These are phyloP conservation scores for Aegotheles bennettii DNA, from an alignment of 2,113 vertebrate genomes.

Conservation along the genomic window DNA sequence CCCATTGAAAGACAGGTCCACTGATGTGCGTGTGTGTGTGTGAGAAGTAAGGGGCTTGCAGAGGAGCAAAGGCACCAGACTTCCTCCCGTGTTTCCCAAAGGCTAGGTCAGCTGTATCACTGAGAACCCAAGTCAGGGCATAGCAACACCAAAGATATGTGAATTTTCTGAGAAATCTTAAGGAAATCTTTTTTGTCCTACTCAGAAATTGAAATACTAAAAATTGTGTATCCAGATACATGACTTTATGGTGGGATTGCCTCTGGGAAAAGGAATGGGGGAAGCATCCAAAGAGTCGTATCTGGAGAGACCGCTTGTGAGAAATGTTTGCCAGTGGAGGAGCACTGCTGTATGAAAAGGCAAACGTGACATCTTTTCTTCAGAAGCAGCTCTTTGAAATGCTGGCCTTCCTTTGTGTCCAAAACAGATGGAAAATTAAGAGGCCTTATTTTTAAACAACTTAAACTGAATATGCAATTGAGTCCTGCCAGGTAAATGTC, in stretches of 20 bases:
- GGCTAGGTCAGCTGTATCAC: neutral
- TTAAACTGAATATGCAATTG: neutral
- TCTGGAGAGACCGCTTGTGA: neutral
- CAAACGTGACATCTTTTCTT: neutral
- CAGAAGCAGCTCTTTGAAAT: neutral
- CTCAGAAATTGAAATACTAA: neutral
- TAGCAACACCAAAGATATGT: neutral
- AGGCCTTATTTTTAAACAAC: neutral
- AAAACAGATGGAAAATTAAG: neutral
- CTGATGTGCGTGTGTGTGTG: neutral
- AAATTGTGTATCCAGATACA: neutral
- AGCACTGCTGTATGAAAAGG: neutral
- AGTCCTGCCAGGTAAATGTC: neutral
- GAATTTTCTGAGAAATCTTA: neutral
- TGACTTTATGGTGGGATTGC: neutral
- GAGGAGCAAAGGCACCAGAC: neutral
- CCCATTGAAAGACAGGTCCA: neutral
- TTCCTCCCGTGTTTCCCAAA: neutral
- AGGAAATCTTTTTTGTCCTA: neutral
- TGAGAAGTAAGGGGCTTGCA: neutral
- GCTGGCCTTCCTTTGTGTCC: neutral
- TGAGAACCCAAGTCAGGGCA: neutral
- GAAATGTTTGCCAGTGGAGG: neutral
- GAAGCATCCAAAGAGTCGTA: neutral
- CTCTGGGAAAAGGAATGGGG: neutral